Percentiles rank a stretch among this genome's conserved stretches.
Conservation (phyloP, 2,888 invertebrate species). For the Peribatodes rhomboidaria region DNA sequence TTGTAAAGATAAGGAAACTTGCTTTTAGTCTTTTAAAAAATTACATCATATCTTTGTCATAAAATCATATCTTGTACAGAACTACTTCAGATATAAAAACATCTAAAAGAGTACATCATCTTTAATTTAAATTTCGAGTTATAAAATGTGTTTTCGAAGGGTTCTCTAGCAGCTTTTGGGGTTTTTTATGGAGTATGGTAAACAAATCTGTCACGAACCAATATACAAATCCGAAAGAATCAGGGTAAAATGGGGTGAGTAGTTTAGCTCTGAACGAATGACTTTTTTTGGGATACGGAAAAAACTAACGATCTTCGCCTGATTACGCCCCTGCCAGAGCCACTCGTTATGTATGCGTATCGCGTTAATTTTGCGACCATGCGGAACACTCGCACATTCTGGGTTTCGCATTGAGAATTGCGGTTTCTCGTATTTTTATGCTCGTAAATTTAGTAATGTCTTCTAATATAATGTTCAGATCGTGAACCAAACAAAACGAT, state of each 20-base stretch:
- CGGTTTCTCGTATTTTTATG: constrained; percentile 19
- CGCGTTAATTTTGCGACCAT: constrained; percentile 32
- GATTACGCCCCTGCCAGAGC: background rate
- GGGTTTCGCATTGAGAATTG: constrained; percentile 18
- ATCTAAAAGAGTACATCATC: too few relatives aligned
- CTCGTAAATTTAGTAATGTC: background rate
- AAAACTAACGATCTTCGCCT: background rate
- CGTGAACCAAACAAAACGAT: background rate
- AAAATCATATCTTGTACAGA: too few relatives aligned
- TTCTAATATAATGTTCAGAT: background rate
- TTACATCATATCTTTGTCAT: too few relatives aligned
- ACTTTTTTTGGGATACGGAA: too few relatives aligned
- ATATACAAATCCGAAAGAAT: background rate
- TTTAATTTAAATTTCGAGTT: too few relatives aligned
- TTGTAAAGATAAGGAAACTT: too few relatives aligned
- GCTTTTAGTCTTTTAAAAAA: too few relatives aligned
- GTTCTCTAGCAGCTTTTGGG: background rate
- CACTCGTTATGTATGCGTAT: constrained; percentile 25
- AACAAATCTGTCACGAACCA: background rate
- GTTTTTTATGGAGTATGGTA: constrained; percentile 1
- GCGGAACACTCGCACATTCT: constrained; percentile 17
- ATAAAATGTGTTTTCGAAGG: background rate
- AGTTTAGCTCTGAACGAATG: background rate
- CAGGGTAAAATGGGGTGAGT: background rate
- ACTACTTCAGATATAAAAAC: too few relatives aligned